phyloP scores from a whole-genome alignment of 2,888 invertebrate species.

The Anagyrus pseudococci region DNA sequence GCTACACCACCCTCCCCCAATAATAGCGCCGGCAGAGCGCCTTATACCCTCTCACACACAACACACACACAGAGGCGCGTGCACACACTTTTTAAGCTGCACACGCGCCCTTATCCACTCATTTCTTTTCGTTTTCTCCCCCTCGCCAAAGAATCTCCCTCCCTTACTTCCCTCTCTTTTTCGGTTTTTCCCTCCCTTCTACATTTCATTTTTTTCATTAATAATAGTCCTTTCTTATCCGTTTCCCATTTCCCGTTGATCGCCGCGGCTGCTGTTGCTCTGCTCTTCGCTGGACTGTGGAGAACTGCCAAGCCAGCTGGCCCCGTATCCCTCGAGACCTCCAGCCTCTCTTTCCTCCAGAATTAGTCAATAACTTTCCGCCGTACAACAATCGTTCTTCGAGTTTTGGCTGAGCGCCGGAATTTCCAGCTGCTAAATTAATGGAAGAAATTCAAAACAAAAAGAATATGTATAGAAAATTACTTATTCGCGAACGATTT shows the following conservation, averaged over 20 bases:
- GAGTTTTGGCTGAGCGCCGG: too few species aligned
- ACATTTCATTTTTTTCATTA: constrained; percentile 5
- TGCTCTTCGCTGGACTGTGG: too few species aligned
- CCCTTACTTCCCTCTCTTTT: constrained; percentile 3
- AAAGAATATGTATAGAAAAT: too few species aligned
- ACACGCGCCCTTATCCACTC: too few species aligned
- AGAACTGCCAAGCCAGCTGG: not conserved
- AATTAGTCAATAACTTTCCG: too few species aligned
- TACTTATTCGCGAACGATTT: too few species aligned
- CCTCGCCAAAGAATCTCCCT: not conserved
- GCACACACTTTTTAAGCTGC: not conserved
- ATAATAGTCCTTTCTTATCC: not conserved
- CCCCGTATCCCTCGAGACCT: not conserved
- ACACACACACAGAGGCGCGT: not conserved
- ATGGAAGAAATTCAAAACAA: too few species aligned
- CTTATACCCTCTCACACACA: too few species aligned
- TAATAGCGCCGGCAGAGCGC: too few species aligned
- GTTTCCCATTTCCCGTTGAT: not conserved
- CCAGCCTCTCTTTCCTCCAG: not conserved
- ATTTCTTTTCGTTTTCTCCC: not conserved
- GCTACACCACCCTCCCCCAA: not conserved
- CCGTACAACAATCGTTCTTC: too few species aligned
- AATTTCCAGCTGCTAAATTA: too few species aligned
- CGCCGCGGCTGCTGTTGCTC: not conserved
- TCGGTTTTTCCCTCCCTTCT: constrained; percentile 28